A percentile compares a stretch with the other conserved stretches of the same genome.
phyloP scores from a whole-genome alignment of 2,888 invertebrate species.

The Iphiclides podalirius region DNA sequence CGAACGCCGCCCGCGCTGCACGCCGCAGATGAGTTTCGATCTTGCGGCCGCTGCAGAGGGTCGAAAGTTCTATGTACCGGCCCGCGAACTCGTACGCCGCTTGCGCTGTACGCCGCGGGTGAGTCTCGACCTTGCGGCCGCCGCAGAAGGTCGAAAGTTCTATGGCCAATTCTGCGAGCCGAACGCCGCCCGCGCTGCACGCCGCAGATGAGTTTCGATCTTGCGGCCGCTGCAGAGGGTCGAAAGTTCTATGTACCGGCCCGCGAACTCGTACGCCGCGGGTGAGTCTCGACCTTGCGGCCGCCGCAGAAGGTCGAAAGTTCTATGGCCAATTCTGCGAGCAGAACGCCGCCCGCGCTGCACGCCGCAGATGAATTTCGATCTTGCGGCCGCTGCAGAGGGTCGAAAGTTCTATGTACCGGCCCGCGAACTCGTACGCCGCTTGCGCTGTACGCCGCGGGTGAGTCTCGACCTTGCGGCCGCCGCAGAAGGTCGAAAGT shows the following conservation, averaged over 20 bases:
- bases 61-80: too few relatives aligned
- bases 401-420: too few relatives aligned
- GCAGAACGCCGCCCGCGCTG: background rate
- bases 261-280: constrained; percentile 80
- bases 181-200: background rate
- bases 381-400: too few relatives aligned
- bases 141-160: background rate
- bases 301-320: background rate
- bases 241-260: too few relatives aligned
- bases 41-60: too few relatives aligned
- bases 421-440: constrained; percentile 75
- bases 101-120: constrained; percentile 83
- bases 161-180: background rate
- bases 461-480: constrained; percentile 42
- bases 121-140: constrained; percentile 18
- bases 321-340: background rate
- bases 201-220: too few relatives aligned
- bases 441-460: constrained; percentile 82
- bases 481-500: background rate
- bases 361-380: too few relatives aligned
- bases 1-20: background rate
- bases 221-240: too few relatives aligned
- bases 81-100: constrained; percentile 75
- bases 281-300: constrained; percentile 49
- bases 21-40: too few relatives aligned